phyloP scores from a whole-genome alignment of 2,888 invertebrate genomes.

The Andricus quercusramuli region DNA sequence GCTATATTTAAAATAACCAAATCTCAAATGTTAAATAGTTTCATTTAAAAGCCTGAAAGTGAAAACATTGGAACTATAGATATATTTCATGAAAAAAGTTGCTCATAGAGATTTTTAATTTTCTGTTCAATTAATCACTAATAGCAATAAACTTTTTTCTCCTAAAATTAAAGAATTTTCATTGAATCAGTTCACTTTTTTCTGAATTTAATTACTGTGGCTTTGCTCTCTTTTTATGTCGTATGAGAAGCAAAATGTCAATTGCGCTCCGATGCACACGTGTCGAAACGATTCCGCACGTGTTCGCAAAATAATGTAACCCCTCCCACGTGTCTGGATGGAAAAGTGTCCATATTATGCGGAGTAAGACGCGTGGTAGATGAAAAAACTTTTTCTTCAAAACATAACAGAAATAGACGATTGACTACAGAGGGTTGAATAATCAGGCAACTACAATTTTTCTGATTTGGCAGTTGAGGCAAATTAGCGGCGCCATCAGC shows the following conservation, averaged over 20 bases:
- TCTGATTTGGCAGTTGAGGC: neutral
- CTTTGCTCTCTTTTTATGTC: neutral
- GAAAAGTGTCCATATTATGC: conserved; percentile 30
- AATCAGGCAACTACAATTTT: conserved; percentile 3
- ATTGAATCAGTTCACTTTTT: neutral
- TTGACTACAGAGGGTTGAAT: neutral
- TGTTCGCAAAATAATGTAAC: conserved; percentile 28
- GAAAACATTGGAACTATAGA: no score
- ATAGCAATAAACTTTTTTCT: no score
- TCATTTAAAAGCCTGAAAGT: no score
- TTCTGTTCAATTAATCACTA: no score
- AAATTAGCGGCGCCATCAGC: conserved; percentile 17
- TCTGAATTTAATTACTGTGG: neutral
- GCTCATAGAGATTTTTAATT: no score
- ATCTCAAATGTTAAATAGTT: no score
- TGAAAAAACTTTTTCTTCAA: conserved; percentile 10
- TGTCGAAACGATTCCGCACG: neutral
- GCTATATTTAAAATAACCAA: no score
- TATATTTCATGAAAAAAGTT: no score
- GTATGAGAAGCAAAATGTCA: neutral
- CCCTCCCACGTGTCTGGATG: conserved; percentile 31
- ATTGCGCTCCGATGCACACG: neutral
- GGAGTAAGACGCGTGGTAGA: conserved; percentile 29
- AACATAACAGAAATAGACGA: conserved; percentile 17
- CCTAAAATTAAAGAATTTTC: neutral